A percentile compares a stretch with the other conserved stretches of the same genome.
phyloP scores from a whole-genome alignment of 2,797 vertebrate genomes.

The Sebastes vulpes region DNA sequence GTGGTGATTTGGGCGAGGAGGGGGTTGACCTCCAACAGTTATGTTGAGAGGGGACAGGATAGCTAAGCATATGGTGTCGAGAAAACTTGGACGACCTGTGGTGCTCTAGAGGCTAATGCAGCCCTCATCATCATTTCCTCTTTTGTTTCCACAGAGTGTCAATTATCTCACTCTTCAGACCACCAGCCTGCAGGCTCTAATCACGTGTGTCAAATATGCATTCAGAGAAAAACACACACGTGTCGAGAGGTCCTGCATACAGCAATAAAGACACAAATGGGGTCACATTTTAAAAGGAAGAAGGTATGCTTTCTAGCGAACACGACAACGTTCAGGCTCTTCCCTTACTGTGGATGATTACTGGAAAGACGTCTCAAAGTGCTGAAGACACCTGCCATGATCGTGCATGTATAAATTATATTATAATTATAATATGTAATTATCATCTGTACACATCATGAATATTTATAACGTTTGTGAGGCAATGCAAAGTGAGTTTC shows the following conservation, averaged over 20 bases:
- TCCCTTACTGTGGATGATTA: neutral
- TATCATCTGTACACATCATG: conserved; percentile 1
- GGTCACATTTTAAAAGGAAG: neutral
- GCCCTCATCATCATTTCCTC: conserved; percentile 3
- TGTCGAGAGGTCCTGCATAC: neutral
- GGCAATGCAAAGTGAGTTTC: neutral
- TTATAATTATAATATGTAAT: conserved; percentile 11
- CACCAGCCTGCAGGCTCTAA: conserved; percentile 8
- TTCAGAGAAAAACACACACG: neutral
- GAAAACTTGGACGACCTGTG: conserved; percentile 25
- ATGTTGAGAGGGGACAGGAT: neutral
- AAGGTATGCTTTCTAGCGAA: neutral
- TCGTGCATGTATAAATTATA: conserved; percentile 16
- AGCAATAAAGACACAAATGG: neutral
- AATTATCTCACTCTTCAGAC: conserved; percentile 14
- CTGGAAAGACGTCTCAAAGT: neutral
- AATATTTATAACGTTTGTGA: conserved; percentile 6
- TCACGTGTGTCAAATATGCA: neutral
- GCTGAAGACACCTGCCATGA: neutral
- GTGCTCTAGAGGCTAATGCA: conserved; percentile 26
- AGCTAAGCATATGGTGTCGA: conserved; percentile 1
- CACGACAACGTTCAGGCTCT: neutral
- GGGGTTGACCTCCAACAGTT: conserved; percentile 35
- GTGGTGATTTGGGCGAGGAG: neutral
- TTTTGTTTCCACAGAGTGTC: conserved; percentile 20